Percentiles rank a stretch among this genome's conserved stretches.
Evolutionary conservation across 2,797 vertebrate genomes (phyloP).

Genomic region (Darevskia mixta): DNA sequence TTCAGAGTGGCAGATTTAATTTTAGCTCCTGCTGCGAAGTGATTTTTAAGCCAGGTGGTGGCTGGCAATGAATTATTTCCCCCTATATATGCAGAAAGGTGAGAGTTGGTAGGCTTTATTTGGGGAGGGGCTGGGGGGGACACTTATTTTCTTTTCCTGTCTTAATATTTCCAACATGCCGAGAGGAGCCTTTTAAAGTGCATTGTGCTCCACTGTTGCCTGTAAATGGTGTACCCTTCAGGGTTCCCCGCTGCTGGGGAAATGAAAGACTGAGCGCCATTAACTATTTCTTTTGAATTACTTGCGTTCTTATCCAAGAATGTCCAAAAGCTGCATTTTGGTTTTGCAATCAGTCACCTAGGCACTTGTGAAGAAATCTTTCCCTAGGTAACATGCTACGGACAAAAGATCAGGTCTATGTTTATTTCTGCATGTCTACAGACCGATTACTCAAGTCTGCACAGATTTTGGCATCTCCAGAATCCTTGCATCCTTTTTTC

Average conservation of each 20-base stretch:
- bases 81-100: slow-evolving; percentile 45
- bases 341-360: slow-evolving; percentile 37
- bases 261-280: slow-evolving; percentile 60
- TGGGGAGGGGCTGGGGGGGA: slow-evolving; percentile 4
- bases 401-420: slow-evolving; percentile 23
- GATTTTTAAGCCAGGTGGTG: slow-evolving; percentile 60
- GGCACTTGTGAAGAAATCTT: slow-evolving; percentile 5
- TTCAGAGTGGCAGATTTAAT: slow-evolving; percentile 75
- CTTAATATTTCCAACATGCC: slow-evolving; percentile 66
- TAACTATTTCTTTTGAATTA: slow-evolving; percentile 62
- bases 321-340: slow-evolving; percentile 1
- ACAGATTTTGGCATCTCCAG: background rate
- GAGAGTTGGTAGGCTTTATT: slow-evolving; percentile 56
- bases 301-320: slow-evolving; percentile 49
- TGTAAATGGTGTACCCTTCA: slow-evolving; percentile 54
- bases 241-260: slow-evolving; percentile 52
- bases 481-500: background rate
- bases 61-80: slow-evolving; percentile 65
- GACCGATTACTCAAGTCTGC: background rate
- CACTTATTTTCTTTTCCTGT: slow-evolving; percentile 62
- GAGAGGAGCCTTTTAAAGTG: slow-evolving; percentile 63
- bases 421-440: background rate
- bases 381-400: slow-evolving; percentile 24
- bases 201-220: slow-evolving; percentile 45
- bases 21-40: slow-evolving; percentile 76